phyloP scores from a whole-genome alignment of 2,113 vertebrate species.

The Phrynosoma platyrhinos region DNA sequence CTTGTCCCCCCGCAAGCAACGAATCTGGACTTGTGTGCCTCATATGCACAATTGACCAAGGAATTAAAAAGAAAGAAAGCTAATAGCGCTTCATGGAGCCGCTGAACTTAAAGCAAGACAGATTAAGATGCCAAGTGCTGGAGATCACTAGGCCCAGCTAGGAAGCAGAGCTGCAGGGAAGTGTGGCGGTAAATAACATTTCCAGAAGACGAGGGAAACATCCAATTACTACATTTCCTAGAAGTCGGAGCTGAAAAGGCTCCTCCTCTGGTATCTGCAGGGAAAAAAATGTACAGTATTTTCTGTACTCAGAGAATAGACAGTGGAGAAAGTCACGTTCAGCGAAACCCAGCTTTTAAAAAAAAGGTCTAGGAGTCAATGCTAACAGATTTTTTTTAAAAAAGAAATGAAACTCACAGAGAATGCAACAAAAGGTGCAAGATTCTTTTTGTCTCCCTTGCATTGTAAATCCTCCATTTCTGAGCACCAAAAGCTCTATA shows the following conservation, averaged over 20 bases:
- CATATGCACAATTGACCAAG: not conserved
- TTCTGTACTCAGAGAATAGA: not conserved
- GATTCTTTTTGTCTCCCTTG: not conserved
- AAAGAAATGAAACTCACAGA: not conserved
- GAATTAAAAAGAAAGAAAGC: too few species aligned
- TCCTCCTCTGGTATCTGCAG: not conserved
- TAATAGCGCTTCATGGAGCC: not conserved
- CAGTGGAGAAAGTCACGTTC: not conserved
- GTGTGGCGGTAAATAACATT: not conserved
- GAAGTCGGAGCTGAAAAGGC: not conserved
- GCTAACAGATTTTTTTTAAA: too few species aligned
- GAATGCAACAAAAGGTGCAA: not conserved
- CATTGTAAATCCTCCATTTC: not conserved
- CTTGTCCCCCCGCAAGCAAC: too few species aligned
- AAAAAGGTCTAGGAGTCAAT: not conserved
- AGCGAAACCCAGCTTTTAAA: not conserved
- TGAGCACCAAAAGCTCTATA: not conserved
- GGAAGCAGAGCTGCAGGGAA: not conserved
- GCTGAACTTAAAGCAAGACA: not conserved
- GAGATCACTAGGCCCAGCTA: not conserved
- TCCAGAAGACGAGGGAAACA: not conserved
- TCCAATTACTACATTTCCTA: slow-evolving; percentile 19
- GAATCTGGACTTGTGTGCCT: too few species aligned
- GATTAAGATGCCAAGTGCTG: not conserved
- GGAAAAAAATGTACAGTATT: not conserved